Base-by-base conservation (phyloP, 1,140 invertebrate species). In the Drosophila erecta region DNA sequence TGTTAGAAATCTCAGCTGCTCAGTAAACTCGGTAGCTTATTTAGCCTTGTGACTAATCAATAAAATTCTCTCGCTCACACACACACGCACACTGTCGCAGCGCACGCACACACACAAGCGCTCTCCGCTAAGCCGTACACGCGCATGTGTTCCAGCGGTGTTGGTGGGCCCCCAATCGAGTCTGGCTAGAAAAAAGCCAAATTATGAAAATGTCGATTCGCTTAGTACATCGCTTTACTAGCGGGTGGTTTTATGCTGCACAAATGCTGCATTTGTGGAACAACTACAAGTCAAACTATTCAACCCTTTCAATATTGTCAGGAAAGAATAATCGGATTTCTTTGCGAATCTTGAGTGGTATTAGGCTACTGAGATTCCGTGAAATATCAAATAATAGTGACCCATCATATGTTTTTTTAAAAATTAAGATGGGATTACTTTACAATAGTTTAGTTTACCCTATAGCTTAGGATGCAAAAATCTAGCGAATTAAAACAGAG, bases 41-140 rank as follows among this genome's bases (percentile, higher is more conserved):
- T 58, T 43, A 87, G 79, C 84, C 85, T 89, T 89, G 84, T 89
- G 84, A 89, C 84, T 89, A 89, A 89, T 89, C 84, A 84, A 89
- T 89, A 89, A 89, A 84, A 67, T 80, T 89, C 76, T 89, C 77
- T 62, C 59, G 15, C 30, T 64, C 67, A 66, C 55, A 43, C 47
- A 20, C 41, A 44, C 41, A 4, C 41, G 4, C 17, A 4, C 17
- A 17, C 17, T 15, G 22, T n/a, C 14, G 37, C 27, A 43, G 46
- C 44, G 53, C 50, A 17, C 40, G 6, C 37, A 14, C 51, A 33
- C 37, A 40, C 37, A 40, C 55, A 17, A 33, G 37, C 50, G 8
- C 47, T 54, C 41, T 46, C 43, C 15, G 60, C 60, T 66, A 60
- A 76, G 72, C 61, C 57, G 43, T 44, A 50, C 44, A 56, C 74